These are phyloP conservation scores for Pelagia noctiluca DNA, from an alignment of 30 jellyfish, hydroid and myxozoan genomes.

Conservation along the genomic window DNA sequence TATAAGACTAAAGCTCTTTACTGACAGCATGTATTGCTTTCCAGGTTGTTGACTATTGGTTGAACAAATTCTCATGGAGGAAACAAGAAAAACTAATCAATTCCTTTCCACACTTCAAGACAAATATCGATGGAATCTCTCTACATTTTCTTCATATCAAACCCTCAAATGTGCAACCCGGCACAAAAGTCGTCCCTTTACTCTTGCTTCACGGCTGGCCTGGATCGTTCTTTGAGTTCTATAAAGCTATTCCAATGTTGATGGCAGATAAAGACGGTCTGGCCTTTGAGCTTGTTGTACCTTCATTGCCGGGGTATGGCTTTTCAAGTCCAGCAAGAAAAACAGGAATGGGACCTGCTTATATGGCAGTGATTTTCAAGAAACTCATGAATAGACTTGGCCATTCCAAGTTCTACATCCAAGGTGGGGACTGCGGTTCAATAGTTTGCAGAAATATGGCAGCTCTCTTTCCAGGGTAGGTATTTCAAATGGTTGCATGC, in stretches of 20 bases:
- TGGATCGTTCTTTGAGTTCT: slow-evolving; percentile 74
- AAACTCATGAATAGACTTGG: slow-evolving; percentile 73
- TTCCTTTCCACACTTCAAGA: slow-evolving; percentile 61
- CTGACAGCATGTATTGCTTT: too few species aligned
- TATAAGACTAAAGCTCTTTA: too few species aligned
- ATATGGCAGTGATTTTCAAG: slow-evolving; percentile 44
- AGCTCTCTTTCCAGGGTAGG: slow-evolving; percentile 54
- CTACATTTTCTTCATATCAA: slow-evolving; percentile 65
- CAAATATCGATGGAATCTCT: slow-evolving; percentile 65
- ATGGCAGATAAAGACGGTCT: slow-evolving; percentile 47
- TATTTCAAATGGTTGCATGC: too few species aligned
- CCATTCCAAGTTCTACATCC: slow-evolving; percentile 46
- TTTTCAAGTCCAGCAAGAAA: slow-evolving; percentile 64
- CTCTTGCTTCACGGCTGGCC: slow-evolving; percentile 77
- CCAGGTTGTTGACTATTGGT: slow-evolving; percentile 60
- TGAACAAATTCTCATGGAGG: slow-evolving; percentile 54
- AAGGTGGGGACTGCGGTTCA: slow-evolving; percentile 86
- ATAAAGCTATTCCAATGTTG: slow-evolving; percentile 58
- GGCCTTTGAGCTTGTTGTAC: slow-evolving; percentile 60
- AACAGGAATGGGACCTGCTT: slow-evolving; percentile 55
- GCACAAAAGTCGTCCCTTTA: slow-evolving; percentile 50
- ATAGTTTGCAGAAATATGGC: slow-evolving; percentile 59
- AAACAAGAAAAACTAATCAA: slow-evolving; percentile 54
- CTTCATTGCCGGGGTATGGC: slow-evolving; percentile 78
- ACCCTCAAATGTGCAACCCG: slow-evolving; percentile 58